Percentiles rank a stretch among this genome's conserved stretches.
These are phyloP conservation scores for Trichomalopsis sarcophagae DNA, from an alignment of 1,140 invertebrate genomes.

Conservation along the genomic window DNA sequence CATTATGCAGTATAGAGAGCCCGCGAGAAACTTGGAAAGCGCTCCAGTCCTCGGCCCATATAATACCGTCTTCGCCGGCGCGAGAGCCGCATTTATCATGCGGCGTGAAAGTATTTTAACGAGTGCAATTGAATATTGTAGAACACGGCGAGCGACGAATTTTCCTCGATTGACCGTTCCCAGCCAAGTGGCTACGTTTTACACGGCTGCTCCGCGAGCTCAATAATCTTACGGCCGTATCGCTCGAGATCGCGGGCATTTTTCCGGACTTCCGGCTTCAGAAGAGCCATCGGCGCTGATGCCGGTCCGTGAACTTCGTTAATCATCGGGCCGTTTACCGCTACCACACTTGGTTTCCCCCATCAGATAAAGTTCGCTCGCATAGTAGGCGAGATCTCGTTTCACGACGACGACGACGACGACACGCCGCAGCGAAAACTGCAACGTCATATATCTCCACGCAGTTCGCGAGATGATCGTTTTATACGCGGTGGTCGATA, in stretches of 20 bases:
- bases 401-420: background rate
- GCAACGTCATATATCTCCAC: background rate
- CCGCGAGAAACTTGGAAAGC: too few species aligned
- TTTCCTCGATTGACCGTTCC: conserved; percentile 11
- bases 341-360: conserved; percentile 59
- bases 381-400: background rate
- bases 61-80: too few species aligned
- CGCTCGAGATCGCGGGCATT: background rate
- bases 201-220: background rate
- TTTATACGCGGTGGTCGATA: background rate
- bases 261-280: background rate
- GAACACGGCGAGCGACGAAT: too few species aligned
- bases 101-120: too few species aligned
- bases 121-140: too few species aligned
- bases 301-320: background rate
- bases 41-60: too few species aligned
- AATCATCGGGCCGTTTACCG: conserved; percentile 12
- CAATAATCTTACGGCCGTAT: too few species aligned
- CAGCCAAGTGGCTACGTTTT: background rate
- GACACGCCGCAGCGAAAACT: background rate
- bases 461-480: background rate
- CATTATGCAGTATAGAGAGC: too few species aligned
- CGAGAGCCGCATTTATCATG: too few species aligned
- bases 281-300: background rate
- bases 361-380: conserved; percentile 51